Percentiles rank a stretch among this genome's conserved stretches.
These are phyloP conservation scores for Tringa solitaria DNA, from an alignment of 2,113 vertebrate species.

Conservation along the genomic window DNA sequence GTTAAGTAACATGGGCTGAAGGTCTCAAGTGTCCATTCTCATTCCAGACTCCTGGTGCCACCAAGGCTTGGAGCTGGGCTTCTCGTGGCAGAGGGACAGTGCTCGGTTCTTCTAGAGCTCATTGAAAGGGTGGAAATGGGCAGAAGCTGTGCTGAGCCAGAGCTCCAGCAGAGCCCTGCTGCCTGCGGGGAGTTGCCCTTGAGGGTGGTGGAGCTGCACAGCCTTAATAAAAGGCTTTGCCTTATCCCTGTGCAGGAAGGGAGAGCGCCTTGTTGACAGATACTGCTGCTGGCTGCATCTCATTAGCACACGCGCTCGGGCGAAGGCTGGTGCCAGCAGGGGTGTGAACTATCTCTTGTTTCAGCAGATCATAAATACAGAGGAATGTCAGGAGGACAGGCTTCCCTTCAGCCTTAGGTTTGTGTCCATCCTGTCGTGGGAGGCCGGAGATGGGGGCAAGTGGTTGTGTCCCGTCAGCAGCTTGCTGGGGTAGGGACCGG, in stretches of 20 bases:
- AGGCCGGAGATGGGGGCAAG: background rate
- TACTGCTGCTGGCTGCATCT: slow-evolving; percentile 29
- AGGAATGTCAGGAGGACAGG: background rate
- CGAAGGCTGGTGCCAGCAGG: slow-evolving; percentile 6
- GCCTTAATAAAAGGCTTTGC: background rate
- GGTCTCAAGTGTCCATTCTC: background rate
- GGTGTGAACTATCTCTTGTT: slow-evolving; percentile 43
- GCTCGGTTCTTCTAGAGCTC: background rate
- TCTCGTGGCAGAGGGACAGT: background rate
- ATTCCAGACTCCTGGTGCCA: background rate
- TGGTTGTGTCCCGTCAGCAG: background rate
- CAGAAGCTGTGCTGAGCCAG: background rate
- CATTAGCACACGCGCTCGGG: background rate
- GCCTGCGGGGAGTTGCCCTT: background rate
- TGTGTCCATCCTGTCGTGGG: rapidly evolving
- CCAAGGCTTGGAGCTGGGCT: background rate
- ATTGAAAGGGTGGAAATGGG: background rate
- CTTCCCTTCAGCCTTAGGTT: background rate
- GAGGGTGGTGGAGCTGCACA: background rate
- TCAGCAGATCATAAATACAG: background rate
- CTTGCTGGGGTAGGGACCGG: background rate
- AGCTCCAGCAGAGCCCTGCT: background rate
- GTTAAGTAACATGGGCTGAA: background rate
- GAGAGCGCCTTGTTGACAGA: background rate
- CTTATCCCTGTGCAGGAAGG: background rate